Base-by-base conservation (phyloP, 2,113 vertebrate genomes). In the Mobula hypostoma region DNA sequence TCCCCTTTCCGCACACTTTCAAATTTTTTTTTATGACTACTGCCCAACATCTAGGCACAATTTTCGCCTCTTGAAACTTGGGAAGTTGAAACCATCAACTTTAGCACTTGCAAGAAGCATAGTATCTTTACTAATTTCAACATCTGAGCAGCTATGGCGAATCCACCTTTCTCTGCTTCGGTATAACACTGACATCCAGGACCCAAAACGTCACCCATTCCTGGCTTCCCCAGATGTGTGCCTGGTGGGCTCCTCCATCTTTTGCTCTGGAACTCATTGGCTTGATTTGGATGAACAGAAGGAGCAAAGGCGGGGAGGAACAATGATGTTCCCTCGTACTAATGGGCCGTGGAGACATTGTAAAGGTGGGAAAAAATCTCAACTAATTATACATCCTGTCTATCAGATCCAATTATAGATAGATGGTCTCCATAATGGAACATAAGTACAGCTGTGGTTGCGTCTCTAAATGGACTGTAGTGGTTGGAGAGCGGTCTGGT, bases 361-460 rank as follows among this genome's bases (percentile, higher is more conserved):
- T 12, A 32, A 5, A 58, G 29, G 8, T 29, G 85, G 11, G 58
- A 5, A 21, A 15, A 17, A 66, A 19, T 68, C 61, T 66, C 61
- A 90, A 66, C 12, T 90, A 66, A 90, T 90, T 66, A 90, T 68
- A 19, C 29, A 68, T 90, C 58, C 85, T 90, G n/a, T 90, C 85
- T 36, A 90, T 15, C 29, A 90, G 85, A 66, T 90, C 85, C 85
- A 90, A 90, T 90, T 90, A 90, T 66, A 90, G 85, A 90, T 90
- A 68, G 61, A 66, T 7, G 58, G 29, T 66, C 61, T 90, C 85
- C 14, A 19, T 90, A 90, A 68, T 32, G 63, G 85, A 90, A 27
- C 61, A 68, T 32, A 90, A 90, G 61, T 68, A 66, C 61, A 66
- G 85, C 85, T 90, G 85, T 66, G 85, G 61, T 68, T 90, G 61